Evolutionary conservation across 1,140 invertebrate genomes (phyloP).

Genomic region (Sitodiplosis mosellana): DNA sequence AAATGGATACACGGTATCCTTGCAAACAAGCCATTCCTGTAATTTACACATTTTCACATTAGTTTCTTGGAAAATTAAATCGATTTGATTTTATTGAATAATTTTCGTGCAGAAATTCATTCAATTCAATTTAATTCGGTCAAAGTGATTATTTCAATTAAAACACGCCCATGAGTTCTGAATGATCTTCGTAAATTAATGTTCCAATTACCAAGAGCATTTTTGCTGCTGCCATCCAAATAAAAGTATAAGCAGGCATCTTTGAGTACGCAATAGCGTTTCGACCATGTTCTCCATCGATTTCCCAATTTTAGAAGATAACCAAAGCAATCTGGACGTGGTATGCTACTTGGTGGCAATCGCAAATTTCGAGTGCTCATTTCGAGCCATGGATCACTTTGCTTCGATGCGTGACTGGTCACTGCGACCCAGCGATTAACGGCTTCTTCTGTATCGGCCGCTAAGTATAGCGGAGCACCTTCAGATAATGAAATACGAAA

Average conservation of each 20-base stretch:
- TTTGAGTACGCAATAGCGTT: constrained; percentile 85
- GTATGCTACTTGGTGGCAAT: constrained; percentile 48
- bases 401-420: constrained; percentile 43
- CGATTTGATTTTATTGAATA: background rate
- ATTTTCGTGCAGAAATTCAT: too few species aligned
- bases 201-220: constrained; percentile 54
- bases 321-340: constrained; percentile 76
- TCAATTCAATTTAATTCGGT: background rate
- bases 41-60: too few species aligned
- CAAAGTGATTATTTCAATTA: background rate
- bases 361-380: constrained; percentile 47
- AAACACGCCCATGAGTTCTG: too few species aligned
- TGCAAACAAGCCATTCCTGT: constrained; percentile 80
- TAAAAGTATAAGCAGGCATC: constrained; percentile 92
- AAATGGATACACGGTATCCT: constrained; percentile 76
- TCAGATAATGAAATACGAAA: constrained; percentile 62
- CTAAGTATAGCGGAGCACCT: constrained; percentile 57
- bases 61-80: too few species aligned
- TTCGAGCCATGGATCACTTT: constrained; percentile 57
- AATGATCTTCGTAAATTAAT: too few species aligned
- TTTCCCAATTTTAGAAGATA: constrained; percentile 65
- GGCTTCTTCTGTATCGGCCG: constrained; percentile 58
- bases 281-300: constrained; percentile 70
- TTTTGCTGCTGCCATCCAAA: constrained; percentile 65
- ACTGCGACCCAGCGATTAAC: constrained; percentile 56